phyloP scores from a whole-genome alignment of 2,888 invertebrate species.

The Azorinus chamasolen region DNA sequence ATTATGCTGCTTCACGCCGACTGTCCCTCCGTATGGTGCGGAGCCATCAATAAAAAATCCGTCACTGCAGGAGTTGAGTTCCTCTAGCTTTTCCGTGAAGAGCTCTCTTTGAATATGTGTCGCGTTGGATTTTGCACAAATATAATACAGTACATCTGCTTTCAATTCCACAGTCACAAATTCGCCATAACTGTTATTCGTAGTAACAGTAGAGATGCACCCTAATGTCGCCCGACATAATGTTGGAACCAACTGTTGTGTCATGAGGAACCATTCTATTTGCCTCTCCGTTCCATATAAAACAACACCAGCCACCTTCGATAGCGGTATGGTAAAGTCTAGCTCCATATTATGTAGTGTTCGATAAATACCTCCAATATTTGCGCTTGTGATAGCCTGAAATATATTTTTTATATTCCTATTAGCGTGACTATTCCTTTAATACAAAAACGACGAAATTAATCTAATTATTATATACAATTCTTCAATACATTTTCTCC shows the following conservation, averaged over 20 bases:
- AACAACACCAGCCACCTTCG: constrained; percentile 39
- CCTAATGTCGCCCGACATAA: constrained; percentile 15
- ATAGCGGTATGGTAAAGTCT: constrained; percentile 28
- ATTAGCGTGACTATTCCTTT: no score
- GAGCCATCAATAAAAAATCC: constrained; percentile 40
- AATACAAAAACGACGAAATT: no score
- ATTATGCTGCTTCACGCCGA: constrained; percentile 11
- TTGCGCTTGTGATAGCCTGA: constrained; percentile 11
- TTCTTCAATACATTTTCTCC: no score
- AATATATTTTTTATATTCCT: no score
- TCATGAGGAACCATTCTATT: constrained; percentile 56
- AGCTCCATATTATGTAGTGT: constrained; percentile 45
- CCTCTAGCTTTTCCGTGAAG: constrained; percentile 28
- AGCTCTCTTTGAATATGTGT: constrained; percentile 22
- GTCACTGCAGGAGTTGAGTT: constrained; percentile 37
- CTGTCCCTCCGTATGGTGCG: constrained; percentile 29
- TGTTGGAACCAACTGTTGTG: constrained; percentile 17
- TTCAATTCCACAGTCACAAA: neutral
- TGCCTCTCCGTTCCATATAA: constrained; percentile 22
- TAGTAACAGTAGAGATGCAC: constrained; percentile 12
- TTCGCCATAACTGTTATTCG: constrained; percentile 12
- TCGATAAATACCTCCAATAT: constrained; percentile 35
- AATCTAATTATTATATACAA: no score
- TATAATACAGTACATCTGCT: constrained; percentile 26
- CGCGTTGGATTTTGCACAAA: constrained; percentile 38